Evolutionary conservation across 1,140 invertebrate species (phyloP), one percentile per base, ranked within the genome.

Genomic region (Bilobella aurantiaca): DNA sequence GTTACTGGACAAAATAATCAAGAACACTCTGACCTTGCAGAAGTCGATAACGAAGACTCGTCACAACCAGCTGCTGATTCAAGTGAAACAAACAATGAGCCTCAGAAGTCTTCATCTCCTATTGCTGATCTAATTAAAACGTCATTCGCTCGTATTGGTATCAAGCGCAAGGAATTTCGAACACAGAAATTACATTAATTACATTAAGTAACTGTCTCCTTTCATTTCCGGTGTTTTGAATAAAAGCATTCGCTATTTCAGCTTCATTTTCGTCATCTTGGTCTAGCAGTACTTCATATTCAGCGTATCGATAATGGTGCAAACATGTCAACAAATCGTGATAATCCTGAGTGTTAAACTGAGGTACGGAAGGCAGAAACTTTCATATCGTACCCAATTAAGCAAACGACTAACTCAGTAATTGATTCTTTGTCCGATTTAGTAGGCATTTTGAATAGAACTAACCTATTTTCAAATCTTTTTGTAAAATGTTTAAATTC

Each of bases 211-310:
- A 12, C 5, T 8, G 5, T 53, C 49, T 53, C 49, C 25, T 53
- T 53, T 12, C 8, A 5, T 53, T 23, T 23, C 49, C 49, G 12
- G 49, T 5, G 23, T 5, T 23, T 16, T 3, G 49, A 53, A 23
- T 53, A 23, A 16, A 16, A 23, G 14, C 25, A 53, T 23, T 23
- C 14, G 5, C 21, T 53, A 5, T 3, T 16, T 53, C 49, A 53
- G 14, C 49, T 47, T 64, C 30, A 5, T 64, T 53, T 23, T 64
- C 62, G n/a, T 57, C 31, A 30, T 57, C 62, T 28, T 47, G 37
- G 3, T 64, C 63, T 18, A 12, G 18, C 2, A 12, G 25, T 12
- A 31, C 18, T 21, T 47, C 23, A 65, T 58, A 53, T 25, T 14
- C 18, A 42, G 25, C 37, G 34, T 62, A 62, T 25, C 59, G 8